Percentiles rank a stretch among this genome's conserved stretches.
phyloP scores from a whole-genome alignment of 2,888 invertebrate species.

The Acheta domesticus region DNA sequence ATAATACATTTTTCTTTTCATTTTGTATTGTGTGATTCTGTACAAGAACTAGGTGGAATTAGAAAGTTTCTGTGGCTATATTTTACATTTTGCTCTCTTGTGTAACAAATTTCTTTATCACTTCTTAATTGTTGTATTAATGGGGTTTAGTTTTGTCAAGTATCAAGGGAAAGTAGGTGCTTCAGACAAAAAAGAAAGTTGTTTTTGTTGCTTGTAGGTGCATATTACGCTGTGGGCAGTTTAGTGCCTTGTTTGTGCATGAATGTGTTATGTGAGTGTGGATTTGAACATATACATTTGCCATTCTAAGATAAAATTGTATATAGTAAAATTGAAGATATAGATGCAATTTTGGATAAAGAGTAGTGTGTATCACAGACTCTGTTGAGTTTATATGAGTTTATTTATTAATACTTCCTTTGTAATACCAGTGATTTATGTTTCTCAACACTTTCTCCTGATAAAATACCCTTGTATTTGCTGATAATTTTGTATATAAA shows the following conservation, averaged over 20 bases:
- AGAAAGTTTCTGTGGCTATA: too few relatives aligned
- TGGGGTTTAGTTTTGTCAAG: too few relatives aligned
- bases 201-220: neutral
- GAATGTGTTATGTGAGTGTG: neutral
- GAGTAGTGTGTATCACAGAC: neutral
- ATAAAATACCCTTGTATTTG: too few relatives aligned
- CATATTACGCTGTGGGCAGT: neutral
- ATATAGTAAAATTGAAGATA: too few relatives aligned
- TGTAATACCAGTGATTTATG: neutral
- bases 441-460: neutral
- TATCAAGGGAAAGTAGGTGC: neutral
- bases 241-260: neutral
- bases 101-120: too few relatives aligned
- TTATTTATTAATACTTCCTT: slow-evolving; percentile 9
- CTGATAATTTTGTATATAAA: too few relatives aligned
- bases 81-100: too few relatives aligned
- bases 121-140: too few relatives aligned
- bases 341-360: too few relatives aligned
- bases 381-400: neutral
- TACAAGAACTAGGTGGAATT: too few relatives aligned
- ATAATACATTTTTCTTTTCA: too few relatives aligned
- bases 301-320: neutral
- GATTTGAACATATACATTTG: neutral
- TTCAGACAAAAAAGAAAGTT: neutral
- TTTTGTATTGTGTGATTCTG: too few relatives aligned